Percentiles rank a stretch among this genome's conserved stretches.
These are phyloP conservation scores for Sus cebifrons DNA, from an alignment of 2,797 vertebrate genomes.

Conservation along the genomic window DNA sequence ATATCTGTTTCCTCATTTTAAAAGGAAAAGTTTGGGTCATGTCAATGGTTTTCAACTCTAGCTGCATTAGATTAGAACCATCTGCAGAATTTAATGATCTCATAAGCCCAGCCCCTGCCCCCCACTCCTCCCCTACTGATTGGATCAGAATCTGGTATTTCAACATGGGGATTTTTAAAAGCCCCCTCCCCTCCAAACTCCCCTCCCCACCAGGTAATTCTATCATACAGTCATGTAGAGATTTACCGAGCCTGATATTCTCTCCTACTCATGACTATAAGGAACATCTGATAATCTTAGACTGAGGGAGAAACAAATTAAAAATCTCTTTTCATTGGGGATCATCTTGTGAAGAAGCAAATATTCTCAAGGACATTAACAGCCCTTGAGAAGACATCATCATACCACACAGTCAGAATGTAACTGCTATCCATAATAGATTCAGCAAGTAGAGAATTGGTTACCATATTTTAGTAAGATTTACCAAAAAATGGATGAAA, in stretches of 20 bases:
- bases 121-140: background rate
- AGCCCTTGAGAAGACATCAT: background rate
- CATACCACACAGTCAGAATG: background rate
- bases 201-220: background rate
- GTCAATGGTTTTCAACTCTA: background rate
- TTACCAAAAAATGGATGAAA: background rate
- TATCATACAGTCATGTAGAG: background rate
- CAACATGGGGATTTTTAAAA: background rate
- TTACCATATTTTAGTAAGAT: slow-evolving; percentile 32
- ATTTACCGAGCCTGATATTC: background rate
- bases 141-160: background rate
- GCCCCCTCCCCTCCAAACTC: background rate
- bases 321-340: background rate
- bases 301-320: background rate
- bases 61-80: background rate
- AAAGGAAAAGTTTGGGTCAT: background rate
- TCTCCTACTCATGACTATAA: background rate
- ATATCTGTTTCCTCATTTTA: background rate
- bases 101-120: background rate
- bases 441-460: background rate
- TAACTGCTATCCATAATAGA: background rate
- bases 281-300: background rate
- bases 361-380: background rate
- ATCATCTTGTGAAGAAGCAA: background rate
- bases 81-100: background rate